phyloP scores from a whole-genome alignment of 1,140 invertebrate genomes.

The Heliothis subflexa region DNA sequence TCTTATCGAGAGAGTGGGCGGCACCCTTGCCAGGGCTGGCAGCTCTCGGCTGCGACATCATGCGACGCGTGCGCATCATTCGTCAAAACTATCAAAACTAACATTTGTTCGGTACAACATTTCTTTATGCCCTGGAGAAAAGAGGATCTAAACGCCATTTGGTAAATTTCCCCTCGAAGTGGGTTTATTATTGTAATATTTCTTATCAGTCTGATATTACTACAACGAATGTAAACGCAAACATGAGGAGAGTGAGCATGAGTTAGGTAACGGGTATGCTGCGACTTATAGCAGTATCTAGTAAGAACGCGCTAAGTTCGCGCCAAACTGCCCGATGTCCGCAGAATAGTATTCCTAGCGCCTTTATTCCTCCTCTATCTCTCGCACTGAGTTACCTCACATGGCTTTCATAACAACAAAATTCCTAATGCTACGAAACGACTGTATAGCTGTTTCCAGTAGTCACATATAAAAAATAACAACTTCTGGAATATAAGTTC shows the following conservation, averaged over 20 bases:
- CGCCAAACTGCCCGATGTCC: not conserved
- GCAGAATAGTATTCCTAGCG: not conserved
- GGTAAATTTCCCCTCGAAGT: constrained; percentile 72
- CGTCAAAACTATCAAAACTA: constrained; percentile 23
- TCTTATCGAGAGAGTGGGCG: constrained; percentile 71
- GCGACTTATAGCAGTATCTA: not conserved
- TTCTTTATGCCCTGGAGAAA: constrained; percentile 30
- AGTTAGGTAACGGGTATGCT: constrained; percentile 26
- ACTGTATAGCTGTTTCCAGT: no score
- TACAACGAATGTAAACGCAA: constrained; percentile 59
- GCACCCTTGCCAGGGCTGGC: constrained; percentile 62
- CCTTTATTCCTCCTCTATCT: not conserved
- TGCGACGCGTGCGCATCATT: constrained; percentile 29
- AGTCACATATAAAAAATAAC: no score
- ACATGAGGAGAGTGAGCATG: constrained; percentile 54
- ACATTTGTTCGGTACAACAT: constrained; percentile 12
- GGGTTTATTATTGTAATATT: constrained; percentile 64
- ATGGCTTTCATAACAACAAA: no score
- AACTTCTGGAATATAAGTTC: no score
- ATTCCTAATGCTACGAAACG: no score
- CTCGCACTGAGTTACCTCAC: no score
- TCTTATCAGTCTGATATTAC: constrained; percentile 65
- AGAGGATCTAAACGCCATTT: constrained; percentile 50
- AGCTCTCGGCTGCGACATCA: constrained; percentile 33
- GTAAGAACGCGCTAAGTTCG: not conserved